phyloP scores from a whole-genome alignment of 2,797 vertebrate species.

The Danio albolineatus region DNA sequence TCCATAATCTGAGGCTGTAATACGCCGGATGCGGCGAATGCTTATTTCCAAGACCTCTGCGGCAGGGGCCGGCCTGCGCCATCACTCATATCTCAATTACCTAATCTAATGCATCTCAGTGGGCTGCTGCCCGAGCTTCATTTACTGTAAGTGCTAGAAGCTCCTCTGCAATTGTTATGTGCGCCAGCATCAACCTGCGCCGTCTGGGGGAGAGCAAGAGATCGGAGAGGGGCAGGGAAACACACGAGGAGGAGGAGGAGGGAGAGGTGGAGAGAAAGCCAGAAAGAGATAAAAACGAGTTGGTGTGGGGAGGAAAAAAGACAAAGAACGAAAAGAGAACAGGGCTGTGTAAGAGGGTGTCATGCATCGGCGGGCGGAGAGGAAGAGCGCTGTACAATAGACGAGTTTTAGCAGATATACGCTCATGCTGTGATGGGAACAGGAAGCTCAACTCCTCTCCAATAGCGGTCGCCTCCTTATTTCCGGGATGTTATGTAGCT shows the following conservation, averaged over 20 bases:
- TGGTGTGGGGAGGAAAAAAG: slow-evolving; percentile 26
- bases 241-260: slow-evolving; percentile 14
- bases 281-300: slow-evolving; percentile 51
- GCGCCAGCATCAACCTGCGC: slow-evolving; percentile 72
- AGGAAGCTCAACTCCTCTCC: not conserved
- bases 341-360: slow-evolving; percentile 75
- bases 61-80: slow-evolving; percentile 69
- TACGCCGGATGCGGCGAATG: slow-evolving; percentile 60
- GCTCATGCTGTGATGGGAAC: slow-evolving; percentile 1
- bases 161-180: slow-evolving; percentile 73
- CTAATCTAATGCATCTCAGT: slow-evolving; percentile 82
- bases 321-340: slow-evolving; percentile 62
- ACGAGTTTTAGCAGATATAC: slow-evolving; percentile 23
- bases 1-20: slow-evolving; percentile 58
- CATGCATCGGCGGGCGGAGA: slow-evolving; percentile 69
- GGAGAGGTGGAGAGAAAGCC: slow-evolving; percentile 28
- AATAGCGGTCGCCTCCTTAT: not conserved
- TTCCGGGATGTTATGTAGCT: not conserved
- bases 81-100: slow-evolving; percentile 81
- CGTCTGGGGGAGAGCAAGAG: slow-evolving; percentile 70
- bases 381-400: slow-evolving; percentile 15
- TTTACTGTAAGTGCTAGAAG: slow-evolving; percentile 77
- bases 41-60: slow-evolving; percentile 64
- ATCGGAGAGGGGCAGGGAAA: slow-evolving; percentile 61
- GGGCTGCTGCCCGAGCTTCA: slow-evolving; percentile 75